These are phyloP conservation scores for Adoxophyes honmai DNA, from an alignment of 1,140 invertebrate genomes.

Conservation along the genomic window DNA sequence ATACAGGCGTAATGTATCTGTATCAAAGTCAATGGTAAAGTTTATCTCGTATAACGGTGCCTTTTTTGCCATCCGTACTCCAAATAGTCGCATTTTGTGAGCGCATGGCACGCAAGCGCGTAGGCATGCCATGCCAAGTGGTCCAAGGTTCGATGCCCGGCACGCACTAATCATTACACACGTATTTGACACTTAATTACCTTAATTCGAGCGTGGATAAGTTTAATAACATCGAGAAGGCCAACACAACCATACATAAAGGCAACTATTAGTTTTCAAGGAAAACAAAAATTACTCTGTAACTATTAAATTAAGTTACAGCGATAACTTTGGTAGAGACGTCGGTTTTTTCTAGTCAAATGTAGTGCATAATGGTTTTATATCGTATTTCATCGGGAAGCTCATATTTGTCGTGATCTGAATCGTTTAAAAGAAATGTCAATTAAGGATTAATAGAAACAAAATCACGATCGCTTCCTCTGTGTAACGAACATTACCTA, in stretches of 20 bases:
- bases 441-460: too few species aligned
- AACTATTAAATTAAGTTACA: background rate
- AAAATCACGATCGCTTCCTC: too few species aligned
- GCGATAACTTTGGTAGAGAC: background rate
- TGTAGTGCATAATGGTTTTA: too few species aligned
- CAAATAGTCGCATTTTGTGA: constrained; percentile 6
- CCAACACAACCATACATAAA: background rate
- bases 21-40: background rate
- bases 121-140: constrained; percentile 7
- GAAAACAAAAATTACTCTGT: too few species aligned
- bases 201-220: background rate
- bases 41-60: background rate
- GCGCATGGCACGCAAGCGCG: background rate
- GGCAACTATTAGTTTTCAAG: too few species aligned
- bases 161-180: background rate
- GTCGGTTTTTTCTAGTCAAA: too few species aligned
- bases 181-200: constrained; percentile 1
- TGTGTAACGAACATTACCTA: too few species aligned
- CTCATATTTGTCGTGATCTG: too few species aligned
- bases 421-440: too few species aligned
- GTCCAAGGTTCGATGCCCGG: constrained; percentile 9
- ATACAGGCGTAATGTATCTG: background rate
- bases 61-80: background rate
- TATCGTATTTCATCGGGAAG: too few species aligned
- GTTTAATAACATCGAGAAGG: background rate